Evolutionary conservation across 2,888 invertebrate species (phyloP), one percentile per base, ranked within the genome.

Genomic region (Periphyllus acericola): DNA sequence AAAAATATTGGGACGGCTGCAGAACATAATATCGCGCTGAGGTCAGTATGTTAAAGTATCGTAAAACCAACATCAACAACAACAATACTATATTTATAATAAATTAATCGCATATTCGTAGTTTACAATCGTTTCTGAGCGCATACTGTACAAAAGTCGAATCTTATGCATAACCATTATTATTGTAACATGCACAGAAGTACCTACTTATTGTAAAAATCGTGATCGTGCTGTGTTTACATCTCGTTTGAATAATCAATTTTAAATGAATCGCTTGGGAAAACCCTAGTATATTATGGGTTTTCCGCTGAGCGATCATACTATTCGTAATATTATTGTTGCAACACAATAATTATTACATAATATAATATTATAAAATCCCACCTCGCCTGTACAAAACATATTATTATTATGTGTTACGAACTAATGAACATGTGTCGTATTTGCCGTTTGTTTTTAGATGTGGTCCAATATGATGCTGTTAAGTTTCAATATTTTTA

Each of bases 391-490:
- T 34, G 8, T n/a, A 36, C 46, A n/a, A n/a, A n/a, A n/a, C n/a
- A n/a, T 14, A 46, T 1, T 46, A 46, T 11, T 14, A 72, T 17
- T 46, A 14, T n/a, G 9, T 40, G 40, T 75, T 14, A 75, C 5
- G 0, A 46, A 75, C n/a, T 75, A n/a, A 75, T 14, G 0, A 46
- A 75, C n/a, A 34, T 21, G 19, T 3, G n/a, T n/a, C n/a, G n/a
- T 17, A 36, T 60, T 66, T 71, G 4, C 19, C 40, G 19, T 81
- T 3, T 34, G 32, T 40, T 81, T 81, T 81, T 40, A 81, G 81
- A 81, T 81, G 81, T 29, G 81, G 36, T 29, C 81, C 17, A 81
- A 68, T 40, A 81, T 68, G 81, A 46, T 68, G 68, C 46, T 68
- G 40, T 68, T 36, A 40, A 68, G 40, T 46, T 68, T 68, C 29